Percentiles rank a stretch among this genome's conserved stretches.
Conservation (phyloP, 2,888 invertebrate genomes). For the Thyatira batis region DNA sequence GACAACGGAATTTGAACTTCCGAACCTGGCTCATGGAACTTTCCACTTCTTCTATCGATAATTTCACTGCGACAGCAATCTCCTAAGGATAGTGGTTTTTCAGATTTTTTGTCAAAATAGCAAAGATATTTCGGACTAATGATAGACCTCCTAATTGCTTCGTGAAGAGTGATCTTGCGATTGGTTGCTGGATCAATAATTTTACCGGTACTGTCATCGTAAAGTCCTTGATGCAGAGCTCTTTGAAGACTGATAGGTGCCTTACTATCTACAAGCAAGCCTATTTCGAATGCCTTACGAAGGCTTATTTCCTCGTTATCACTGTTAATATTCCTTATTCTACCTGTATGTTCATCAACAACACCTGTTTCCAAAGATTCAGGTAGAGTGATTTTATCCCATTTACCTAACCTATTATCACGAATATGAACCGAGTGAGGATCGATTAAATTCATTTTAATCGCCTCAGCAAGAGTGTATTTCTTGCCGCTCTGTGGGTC, state of each 20-base stretch:
- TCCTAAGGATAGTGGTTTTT: constrained; percentile 86
- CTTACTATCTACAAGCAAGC: constrained; percentile 90
- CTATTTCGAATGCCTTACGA: constrained; percentile 89
- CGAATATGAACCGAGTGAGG: constrained; percentile 91
- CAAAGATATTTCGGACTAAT: constrained; percentile 91
- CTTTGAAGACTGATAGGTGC: constrained; percentile 92
- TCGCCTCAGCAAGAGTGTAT: constrained; percentile 91
- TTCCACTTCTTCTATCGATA: constrained; percentile 90
- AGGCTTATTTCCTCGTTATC: constrained; percentile 86
- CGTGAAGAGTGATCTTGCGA: constrained; percentile 90
- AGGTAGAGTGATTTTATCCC: constrained; percentile 89
- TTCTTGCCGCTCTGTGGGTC: constrained; percentile 91
- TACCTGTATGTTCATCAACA: constrained; percentile 87
- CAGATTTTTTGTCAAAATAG: constrained; percentile 89
- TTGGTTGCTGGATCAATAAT: constrained; percentile 91
- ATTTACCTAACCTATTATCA: constrained; percentile 88
- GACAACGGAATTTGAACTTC: constrained; percentile 85
- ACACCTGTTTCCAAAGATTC: constrained; percentile 90
- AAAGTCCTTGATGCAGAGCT: constrained; percentile 92
- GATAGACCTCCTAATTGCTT: constrained; percentile 90
- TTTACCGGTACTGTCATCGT: constrained; percentile 91
- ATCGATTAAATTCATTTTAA: constrained; percentile 91
- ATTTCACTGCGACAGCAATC: constrained; percentile 92
- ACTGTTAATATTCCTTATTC: constrained; percentile 86
- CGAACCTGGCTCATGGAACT: constrained; percentile 88